Evolutionary conservation across 2,797 vertebrate species (phyloP).

Genomic region (Phrynocephalus vlangalii): DNA sequence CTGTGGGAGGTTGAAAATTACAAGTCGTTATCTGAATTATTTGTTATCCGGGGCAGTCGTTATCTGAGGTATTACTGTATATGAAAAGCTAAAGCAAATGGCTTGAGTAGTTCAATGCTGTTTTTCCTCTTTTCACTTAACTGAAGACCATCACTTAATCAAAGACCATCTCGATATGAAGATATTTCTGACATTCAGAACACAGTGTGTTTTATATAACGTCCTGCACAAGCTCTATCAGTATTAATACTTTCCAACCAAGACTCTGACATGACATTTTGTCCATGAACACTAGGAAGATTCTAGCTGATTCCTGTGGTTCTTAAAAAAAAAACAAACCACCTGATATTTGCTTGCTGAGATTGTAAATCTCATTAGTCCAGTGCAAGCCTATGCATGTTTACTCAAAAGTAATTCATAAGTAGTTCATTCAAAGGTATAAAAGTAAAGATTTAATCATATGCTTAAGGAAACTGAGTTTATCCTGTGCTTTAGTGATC

Average conservation of each 20-base stretch:
- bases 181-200: not conserved
- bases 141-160: not conserved
- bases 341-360: conserved; percentile 17
- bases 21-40: too few species aligned
- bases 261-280: not conserved
- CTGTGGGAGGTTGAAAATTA: too few species aligned
- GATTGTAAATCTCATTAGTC: not conserved
- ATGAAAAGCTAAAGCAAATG: not conserved
- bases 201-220: not conserved
- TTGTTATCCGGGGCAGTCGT: too few species aligned
- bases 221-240: not conserved
- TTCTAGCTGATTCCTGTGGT: not conserved
- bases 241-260: not conserved
- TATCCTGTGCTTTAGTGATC: not conserved
- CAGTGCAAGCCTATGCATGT: not conserved
- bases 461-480: conserved; percentile 12
- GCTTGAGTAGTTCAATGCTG: not conserved
- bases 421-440: not conserved
- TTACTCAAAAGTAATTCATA: not conserved
- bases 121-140: not conserved
- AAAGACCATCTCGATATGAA: not conserved
- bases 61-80: too few species aligned
- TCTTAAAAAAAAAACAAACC: conserved; percentile 10
- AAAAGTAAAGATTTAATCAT: not conserved
- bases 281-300: conserved; percentile 5